Evolutionary conservation across 2,888 invertebrate species (phyloP), one percentile per base, ranked within the genome.

Genomic region (Eudasyphora cyanicolor): DNA sequence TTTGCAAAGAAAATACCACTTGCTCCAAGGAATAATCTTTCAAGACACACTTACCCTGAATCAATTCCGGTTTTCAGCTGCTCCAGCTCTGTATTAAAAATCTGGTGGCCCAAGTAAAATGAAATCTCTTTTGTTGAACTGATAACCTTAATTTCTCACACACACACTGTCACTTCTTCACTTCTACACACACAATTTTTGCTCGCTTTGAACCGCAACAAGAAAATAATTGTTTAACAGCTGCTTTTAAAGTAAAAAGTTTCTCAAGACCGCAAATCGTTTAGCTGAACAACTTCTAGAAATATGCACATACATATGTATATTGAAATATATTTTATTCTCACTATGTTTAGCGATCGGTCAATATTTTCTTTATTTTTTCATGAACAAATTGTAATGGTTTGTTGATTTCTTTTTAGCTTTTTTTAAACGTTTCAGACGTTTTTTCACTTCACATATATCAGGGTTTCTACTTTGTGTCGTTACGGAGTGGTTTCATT

Each of bases 401-500:
- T 17, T 57, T 32, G 54, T 32, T 49, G 32, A 14, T 51, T 45
- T 75, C 29, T 1, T 45, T 19, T 60, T 51, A 27, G 8, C n/a
- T 29, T 71, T 54, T n/a, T 17, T 54, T 54, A 57, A 57, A 57
- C 57, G 27, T 24, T 57, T 27, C 57, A 57, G 57, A 45, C 45
- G 7, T 29, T 42, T 42, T n/a, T n/a, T 42, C 10, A 6, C 21
- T 17, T 24, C n/a, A n/a, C n/a, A n/a, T n/a, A n/a, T n/a, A n/a
- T n/a, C n/a, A n/a, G n/a, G n/a, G 27, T 24, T 60, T 24, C 19
- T 42, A 76, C 57, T 10, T 73, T 69, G 49, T 79, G 49, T 67
- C 76, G 49, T 69, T 69, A 76, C 73, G 82, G 67, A n/a, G n/a
- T n/a, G n/a, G 79, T 73, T 82, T 82, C 62, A 74, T 49, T 74